Base-by-base conservation (phyloP, 2,797 vertebrate genomes). In the Podarcis lilfordi region DNA sequence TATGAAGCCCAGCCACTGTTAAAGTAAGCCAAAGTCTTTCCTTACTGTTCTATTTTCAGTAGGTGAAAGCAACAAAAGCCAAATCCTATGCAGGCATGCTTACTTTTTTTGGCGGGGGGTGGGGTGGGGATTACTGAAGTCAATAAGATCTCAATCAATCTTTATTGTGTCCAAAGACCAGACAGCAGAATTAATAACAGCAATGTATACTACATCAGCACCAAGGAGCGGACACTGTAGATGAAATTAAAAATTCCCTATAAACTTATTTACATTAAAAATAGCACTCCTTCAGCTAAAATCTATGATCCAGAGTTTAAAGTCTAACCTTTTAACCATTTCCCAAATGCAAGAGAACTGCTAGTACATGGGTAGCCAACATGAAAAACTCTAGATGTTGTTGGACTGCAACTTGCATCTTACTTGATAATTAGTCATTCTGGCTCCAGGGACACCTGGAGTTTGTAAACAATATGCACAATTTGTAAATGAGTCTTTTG, bases 71-170 rank as follows among this genome's bases (percentile, higher is more conserved):
- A 15, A 76, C 55, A 35, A 55, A 55, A 83, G 43, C 64, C 66
- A 77, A n/a, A 9, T 69, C 27, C 2, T 3, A 69, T 29, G 4
- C 8, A 23, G 8, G 10, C 10, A 5, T 78, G 15, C 10, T 59
- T 66, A 50, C 3, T 3, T 50, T 50, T 13, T 50, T 50, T 45
- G 45, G 9, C 9, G 9, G 45, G 11, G 11, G 50, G 50, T 55
- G 32, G 69, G 32, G 77, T 19, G 87, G 86, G 93, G 89, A 17
- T 19, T 40, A 3, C 29, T 64, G 66, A 85, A 92, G 80, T 74
- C 59, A 13, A 1, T 32, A 80, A 88, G 80, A 92, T 61, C 90
- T 35, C 78, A 64, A 15, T 40, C 4, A 45, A 55, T 55, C 50
- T 55, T 55, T 55, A 55, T 55, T 55, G 1, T 0, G 11, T 13